Evolutionary conservation across 2,888 invertebrate genomes (phyloP).

Genomic region (Portevinia maculata): DNA sequence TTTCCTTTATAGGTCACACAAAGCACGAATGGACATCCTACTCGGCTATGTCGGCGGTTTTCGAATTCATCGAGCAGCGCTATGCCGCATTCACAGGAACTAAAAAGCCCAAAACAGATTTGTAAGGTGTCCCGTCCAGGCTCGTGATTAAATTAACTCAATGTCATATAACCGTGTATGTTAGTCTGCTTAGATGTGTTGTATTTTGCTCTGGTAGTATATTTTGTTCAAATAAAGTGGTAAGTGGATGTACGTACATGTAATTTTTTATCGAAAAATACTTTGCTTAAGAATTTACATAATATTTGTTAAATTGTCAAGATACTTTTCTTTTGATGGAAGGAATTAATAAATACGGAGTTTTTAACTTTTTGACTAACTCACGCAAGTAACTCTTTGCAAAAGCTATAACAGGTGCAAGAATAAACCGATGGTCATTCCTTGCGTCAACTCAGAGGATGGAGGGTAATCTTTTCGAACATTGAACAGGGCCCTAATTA

Average conservation of each 20-base stretch:
- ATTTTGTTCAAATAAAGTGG: conserved; percentile 30
- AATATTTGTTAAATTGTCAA: too few relatives aligned
- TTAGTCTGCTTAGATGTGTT: conserved; percentile 6
- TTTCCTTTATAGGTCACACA: conserved; percentile 84
- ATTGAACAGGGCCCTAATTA: too few relatives aligned
- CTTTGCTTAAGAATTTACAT: too few relatives aligned
- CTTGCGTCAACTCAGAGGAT: too few relatives aligned
- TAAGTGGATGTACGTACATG: background rate
- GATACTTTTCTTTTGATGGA: too few relatives aligned
- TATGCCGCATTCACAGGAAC: conserved; percentile 24
- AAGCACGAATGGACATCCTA: conserved; percentile 89
- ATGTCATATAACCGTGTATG: conserved; percentile 1
- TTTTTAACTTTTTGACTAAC: too few relatives aligned
- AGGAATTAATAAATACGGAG: too few relatives aligned
- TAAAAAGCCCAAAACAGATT: conserved; percentile 50
- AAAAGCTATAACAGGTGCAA: too few relatives aligned
- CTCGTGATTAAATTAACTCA: background rate
- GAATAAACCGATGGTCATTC: too few relatives aligned
- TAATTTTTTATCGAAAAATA: too few relatives aligned
- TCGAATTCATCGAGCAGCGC: conserved; percentile 84
- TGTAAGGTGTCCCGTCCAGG: conserved; percentile 37
- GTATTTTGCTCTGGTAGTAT: background rate
- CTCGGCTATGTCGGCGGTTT: conserved; percentile 86
- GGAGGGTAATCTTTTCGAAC: too few relatives aligned
- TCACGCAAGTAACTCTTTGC: too few relatives aligned